Evolutionary conservation across 2,797 vertebrate species (phyloP).

Genomic region (Fratercula arctica): DNA sequence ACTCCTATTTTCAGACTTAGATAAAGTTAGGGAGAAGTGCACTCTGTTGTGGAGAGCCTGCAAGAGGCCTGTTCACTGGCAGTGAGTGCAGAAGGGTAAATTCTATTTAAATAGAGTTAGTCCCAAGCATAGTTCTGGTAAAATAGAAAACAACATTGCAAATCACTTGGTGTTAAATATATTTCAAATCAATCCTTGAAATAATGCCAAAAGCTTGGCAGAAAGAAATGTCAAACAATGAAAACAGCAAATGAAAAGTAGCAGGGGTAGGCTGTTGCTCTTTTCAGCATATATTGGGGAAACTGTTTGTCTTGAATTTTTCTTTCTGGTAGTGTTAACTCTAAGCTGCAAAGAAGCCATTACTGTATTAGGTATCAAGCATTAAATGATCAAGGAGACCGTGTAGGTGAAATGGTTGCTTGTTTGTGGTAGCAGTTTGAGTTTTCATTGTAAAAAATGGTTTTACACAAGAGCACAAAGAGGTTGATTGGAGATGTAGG

Average conservation of each 20-base stretch:
- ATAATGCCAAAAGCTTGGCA: constrained; percentile 44
- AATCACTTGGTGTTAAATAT: constrained; percentile 53
- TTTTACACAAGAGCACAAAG: background rate
- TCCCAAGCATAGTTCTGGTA: constrained; percentile 48
- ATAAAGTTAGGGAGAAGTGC: background rate
- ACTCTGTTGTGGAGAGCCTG: background rate
- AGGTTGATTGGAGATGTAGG: background rate
- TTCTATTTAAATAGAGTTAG: constrained; percentile 32
- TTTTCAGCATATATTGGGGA: constrained; percentile 40
- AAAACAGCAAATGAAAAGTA: constrained; percentile 48
- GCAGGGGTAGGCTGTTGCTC: constrained; percentile 36
- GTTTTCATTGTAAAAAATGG: background rate
- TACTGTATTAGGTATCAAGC: constrained; percentile 12
- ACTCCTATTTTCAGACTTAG: background rate
- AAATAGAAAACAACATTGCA: constrained; percentile 45
- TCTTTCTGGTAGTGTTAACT: constrained; percentile 22
- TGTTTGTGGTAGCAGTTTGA: background rate
- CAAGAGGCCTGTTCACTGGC: background rate
- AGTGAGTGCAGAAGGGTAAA: background rate
- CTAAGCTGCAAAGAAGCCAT: background rate
- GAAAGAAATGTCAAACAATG: constrained; percentile 56
- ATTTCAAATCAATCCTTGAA: constrained; percentile 54
- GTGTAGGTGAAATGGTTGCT: background rate
- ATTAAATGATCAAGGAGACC: background rate
- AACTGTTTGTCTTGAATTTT: constrained; percentile 48